Evolutionary conservation across 2,797 vertebrate species (phyloP), one percentile per base, ranked within the genome.

Genomic region (Amazona finschi): DNA sequence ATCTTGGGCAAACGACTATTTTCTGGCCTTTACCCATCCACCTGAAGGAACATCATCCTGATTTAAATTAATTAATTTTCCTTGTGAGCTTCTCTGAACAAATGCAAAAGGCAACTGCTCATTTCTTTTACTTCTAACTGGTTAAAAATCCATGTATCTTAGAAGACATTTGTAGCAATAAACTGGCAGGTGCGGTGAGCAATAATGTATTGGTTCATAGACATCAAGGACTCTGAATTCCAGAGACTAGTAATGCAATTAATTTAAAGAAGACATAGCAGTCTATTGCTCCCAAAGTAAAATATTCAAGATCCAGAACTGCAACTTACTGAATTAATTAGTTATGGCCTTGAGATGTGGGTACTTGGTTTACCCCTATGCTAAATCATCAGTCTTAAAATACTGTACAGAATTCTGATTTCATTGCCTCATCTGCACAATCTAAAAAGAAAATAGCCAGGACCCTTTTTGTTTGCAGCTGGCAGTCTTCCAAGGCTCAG

Each of bases 391-490:
- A n/a, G 31, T 38, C 36, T 31, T 53, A 55, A 50, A 81, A 21
- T 55, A 44, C 0, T 27, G 17, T 22, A 24, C 0, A 6, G 30
- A 43, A 14, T 61, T 49, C 22, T 30, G 7, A 3, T 12, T 27
- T 75, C 46, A 75, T 21, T 17, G 6, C 61, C 41, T 39, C 20
- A 25, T 61, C 65, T 27, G 15, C 13, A 53, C 5, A 62, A 11
- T 12, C 33, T 71, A 55, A 25, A n/a, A 52, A 73, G 28, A 76
- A 61, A 89, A 41, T 1, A 41, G 43, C 10, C 14, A 81, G 22
- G 60, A 38, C 0, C 2, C 15, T 12, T 87, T 62, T 64, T 57
- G 67, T 52, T 61, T 64, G 28, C 38, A 74, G 50, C 20, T 76
- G 39, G 12, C 25, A 74, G 25, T 16, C 16, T 39, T 74, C 17